Conservation (phyloP, 2,888 invertebrate genomes). For the Muscina levida region DNA sequence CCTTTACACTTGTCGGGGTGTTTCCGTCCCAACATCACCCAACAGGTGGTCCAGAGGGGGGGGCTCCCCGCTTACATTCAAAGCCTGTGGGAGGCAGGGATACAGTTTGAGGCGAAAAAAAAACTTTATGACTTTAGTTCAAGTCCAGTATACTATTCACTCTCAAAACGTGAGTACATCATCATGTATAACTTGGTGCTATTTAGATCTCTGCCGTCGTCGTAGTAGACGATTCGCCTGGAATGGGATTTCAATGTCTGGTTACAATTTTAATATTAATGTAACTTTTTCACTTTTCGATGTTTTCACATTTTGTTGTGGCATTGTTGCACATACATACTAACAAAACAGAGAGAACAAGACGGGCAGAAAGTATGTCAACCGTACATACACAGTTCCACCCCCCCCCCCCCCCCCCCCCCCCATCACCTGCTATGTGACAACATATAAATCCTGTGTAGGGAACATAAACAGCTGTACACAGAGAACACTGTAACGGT, state of each 20-base stretch:
- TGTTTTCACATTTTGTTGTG: constrained; percentile 33
- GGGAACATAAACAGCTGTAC: neutral
- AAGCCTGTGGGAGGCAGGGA: neutral
- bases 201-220: too few relatives aligned
- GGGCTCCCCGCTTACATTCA: neutral
- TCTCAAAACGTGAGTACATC: too few relatives aligned
- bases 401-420: too few relatives aligned
- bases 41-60: constrained; percentile 13
- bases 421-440: too few relatives aligned
- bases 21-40: constrained; percentile 11
- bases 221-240: constrained; percentile 4
- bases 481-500: neutral
- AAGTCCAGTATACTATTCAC: too few relatives aligned
- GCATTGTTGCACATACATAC: constrained; percentile 7
- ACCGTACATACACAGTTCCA: neutral
- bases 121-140: constrained; percentile 6
- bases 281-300: constrained; percentile 39
- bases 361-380: constrained; percentile 45
- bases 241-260: constrained; percentile 41
- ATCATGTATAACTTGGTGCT: too few relatives aligned
- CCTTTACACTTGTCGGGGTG: neutral
- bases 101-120: neutral
- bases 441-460: constrained; percentile 23
- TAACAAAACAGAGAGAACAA: neutral
- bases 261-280: constrained; percentile 40